Base-by-base conservation (phyloP, 1,140 invertebrate genomes). In the Ptiloglossa arizonensis region DNA sequence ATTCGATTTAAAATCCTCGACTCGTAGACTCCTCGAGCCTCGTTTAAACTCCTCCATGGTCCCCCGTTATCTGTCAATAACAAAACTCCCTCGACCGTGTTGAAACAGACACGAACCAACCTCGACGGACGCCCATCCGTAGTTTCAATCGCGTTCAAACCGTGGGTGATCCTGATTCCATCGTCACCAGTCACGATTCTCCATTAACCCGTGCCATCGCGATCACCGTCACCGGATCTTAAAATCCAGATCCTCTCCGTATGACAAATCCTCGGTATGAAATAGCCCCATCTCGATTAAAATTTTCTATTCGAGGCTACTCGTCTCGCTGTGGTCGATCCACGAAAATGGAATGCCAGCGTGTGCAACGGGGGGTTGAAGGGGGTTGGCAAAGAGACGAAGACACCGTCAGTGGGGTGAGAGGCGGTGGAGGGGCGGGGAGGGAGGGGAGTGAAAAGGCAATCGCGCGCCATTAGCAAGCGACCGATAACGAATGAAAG, bases 401-500 rank as follows among this genome's bases (percentile, higher is more conserved):
- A 15, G 59, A 54, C 29, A 32, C 41, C 41, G 19, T n/a, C n/a
- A n/a, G n/a, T n/a, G 50, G 4, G n/a, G 5, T 62, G 9, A 41
- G 32, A 52, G 17, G 62, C 22, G 29, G n/a, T n/a, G n/a, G n/a
- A n/a, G n/a, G n/a, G n/a, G n/a, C n/a, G n/a, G n/a, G n/a, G n/a
- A n/a, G n/a, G n/a, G n/a, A 24, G 54, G 66, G 48, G 66, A 56
- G 60, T 44, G 44, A 70, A 72, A 83, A 83, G 81, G 83, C 83
- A 85, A 85, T 85, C 83, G 82, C 54, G 59, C 81, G 82, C 83
- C 83, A 85, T 85, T 85, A 84, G 83, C 82, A 81, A 84, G 68
- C 83, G 69, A 32, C 82, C 83, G 83, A 85, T 85, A 85, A 85
- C 83, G 82, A 83, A 72, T 81, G 83, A 85, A 85, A 85, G 83